phyloP scores from a whole-genome alignment of 2,113 vertebrate species.

The Aphelocoma coerulescens region DNA sequence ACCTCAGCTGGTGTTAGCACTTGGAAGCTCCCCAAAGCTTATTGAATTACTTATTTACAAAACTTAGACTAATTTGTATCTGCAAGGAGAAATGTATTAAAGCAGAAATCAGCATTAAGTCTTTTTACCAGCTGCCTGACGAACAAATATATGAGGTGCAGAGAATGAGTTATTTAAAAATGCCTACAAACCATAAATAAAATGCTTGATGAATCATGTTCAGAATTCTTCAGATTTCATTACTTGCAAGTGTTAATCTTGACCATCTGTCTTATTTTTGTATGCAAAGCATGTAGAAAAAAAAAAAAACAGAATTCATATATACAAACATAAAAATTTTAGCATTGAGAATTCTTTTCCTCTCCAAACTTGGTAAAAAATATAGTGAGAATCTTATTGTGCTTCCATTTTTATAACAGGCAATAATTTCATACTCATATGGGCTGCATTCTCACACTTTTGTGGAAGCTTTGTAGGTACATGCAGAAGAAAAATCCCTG shows the following conservation, averaged over 20 bases:
- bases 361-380: neutral
- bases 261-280: neutral
- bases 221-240: slow-evolving; percentile 23
- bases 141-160: neutral
- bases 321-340: neutral
- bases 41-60: neutral
- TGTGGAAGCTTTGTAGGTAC: neutral
- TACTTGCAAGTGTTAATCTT: neutral
- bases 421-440: neutral
- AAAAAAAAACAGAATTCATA: neutral
- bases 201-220: neutral
- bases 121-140: neutral
- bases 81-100: slow-evolving; percentile 11
- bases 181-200: neutral
- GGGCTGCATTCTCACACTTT: neutral
- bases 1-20: neutral
- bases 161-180: neutral
- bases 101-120: neutral
- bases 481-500: neutral
- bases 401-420: neutral
- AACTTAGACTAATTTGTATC: neutral
- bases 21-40: neutral
- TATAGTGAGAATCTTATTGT: neutral
- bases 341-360: neutral
- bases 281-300: neutral